Percentiles rank a stretch among this genome's conserved stretches.
Conservation (phyloP, 2,797 vertebrate genomes). For the Aldrovandia affinis region DNA sequence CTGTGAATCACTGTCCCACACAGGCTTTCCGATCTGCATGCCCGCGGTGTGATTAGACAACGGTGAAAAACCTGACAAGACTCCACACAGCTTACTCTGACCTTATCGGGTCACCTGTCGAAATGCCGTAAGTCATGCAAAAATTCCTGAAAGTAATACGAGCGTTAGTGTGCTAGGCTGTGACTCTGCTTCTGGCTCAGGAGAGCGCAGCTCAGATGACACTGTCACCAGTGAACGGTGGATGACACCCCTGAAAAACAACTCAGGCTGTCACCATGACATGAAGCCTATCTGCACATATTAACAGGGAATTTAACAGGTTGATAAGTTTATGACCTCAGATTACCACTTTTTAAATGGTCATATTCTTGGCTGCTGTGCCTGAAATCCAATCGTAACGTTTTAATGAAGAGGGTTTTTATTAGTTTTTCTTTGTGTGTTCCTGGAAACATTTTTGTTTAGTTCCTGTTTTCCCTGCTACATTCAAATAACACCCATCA, state of each 20-base stretch:
- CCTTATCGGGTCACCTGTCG: slow-evolving; percentile 26
- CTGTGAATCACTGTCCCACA: not conserved
- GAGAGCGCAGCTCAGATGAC: slow-evolving; percentile 32
- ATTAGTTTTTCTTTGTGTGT: slow-evolving; percentile 30
- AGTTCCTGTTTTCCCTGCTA: slow-evolving; percentile 29
- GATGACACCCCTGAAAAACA: slow-evolving; percentile 12
- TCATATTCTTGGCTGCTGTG: slow-evolving; percentile 18
- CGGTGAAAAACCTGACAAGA: not conserved
- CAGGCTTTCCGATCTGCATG: not conserved
- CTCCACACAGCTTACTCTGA: slow-evolving; percentile 3
- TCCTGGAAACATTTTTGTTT: slow-evolving; percentile 10
- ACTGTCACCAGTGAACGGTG: slow-evolving; percentile 22
- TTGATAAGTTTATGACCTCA: slow-evolving; percentile 47
- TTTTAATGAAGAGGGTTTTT: slow-evolving; percentile 45
- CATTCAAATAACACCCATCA: slow-evolving; percentile 18
- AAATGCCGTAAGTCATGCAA: slow-evolving; percentile 28
- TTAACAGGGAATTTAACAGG: slow-evolving; percentile 33
- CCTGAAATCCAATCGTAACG: slow-evolving; percentile 37
- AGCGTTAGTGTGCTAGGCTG: slow-evolving; percentile 4
- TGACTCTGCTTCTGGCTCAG: slow-evolving; percentile 17
- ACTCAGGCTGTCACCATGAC: slow-evolving; percentile 39
- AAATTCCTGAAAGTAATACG: slow-evolving; percentile 36
- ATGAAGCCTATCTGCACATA: slow-evolving; percentile 32
- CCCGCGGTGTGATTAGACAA: slow-evolving; percentile 13
- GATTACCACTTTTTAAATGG: slow-evolving; percentile 38